These are phyloP conservation scores for Mechanitis mazaeus DNA, from an alignment of 2,888 invertebrate species.

Conservation along the genomic window DNA sequence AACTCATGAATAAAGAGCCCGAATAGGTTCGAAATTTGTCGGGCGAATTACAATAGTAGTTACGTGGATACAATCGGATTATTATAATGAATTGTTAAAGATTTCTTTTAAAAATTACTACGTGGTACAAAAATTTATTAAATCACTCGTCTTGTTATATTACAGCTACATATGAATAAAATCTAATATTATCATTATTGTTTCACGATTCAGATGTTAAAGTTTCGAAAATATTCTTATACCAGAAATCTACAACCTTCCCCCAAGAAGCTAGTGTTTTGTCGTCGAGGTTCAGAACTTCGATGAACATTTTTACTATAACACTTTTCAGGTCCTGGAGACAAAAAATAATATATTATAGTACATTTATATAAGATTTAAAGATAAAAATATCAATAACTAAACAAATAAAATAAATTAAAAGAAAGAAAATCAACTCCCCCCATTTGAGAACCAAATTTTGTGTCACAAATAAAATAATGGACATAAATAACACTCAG, in stretches of 20 bases:
- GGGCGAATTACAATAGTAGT: too few species aligned
- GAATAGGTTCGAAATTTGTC: too few species aligned
- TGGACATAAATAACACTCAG: too few species aligned
- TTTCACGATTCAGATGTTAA: constrained; percentile 5
- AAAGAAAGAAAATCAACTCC: neutral
- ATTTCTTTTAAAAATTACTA: too few species aligned
- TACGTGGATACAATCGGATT: too few species aligned
- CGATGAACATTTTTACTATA: constrained; percentile 43
- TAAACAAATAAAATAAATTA: neutral
- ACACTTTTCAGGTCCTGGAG: constrained; percentile 50
- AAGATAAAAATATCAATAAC: neutral
- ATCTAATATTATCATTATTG: neutral
- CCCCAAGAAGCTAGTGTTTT: constrained; percentile 45
- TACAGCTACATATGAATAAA: neutral
- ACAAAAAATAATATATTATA: constrained; percentile 7
- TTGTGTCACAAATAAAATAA: too few species aligned
- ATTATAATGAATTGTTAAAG: too few species aligned
- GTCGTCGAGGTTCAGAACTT: constrained; percentile 42
- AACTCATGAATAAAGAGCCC: too few species aligned
- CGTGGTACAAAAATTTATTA: too few species aligned
- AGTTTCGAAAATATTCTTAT: constrained; percentile 43
- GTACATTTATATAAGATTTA: neutral
- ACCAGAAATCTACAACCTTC: constrained; percentile 48
- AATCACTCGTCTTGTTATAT: too few species aligned
- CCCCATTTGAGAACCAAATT: too few species aligned